Base-by-base conservation (phyloP, 2,888 invertebrate genomes). In the Agriotes lineatus region DNA sequence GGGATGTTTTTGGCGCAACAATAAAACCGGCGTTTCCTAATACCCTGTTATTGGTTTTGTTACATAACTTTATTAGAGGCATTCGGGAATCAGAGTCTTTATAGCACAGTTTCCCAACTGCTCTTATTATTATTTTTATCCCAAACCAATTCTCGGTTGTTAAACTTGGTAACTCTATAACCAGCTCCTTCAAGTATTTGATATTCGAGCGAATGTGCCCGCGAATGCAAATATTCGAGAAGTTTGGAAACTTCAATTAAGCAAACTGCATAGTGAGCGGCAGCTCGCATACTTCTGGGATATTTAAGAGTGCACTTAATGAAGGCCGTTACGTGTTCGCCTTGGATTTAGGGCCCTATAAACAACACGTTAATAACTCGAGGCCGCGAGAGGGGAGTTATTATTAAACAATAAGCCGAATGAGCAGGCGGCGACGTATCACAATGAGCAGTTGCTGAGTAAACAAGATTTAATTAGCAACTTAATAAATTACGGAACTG, bases 391-490 rank as follows among this genome's bases (percentile, higher is more conserved):
- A 33, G 16, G 33, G 16, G n/a, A 52, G 33, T 52, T 52, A 33
- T 33, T 52, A 52, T 52, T 52, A 52, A 52, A 52, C 52, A 56
- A 39, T 56, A 39, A 52, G 33, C 16, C 18, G 52, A 30, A 52
- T 52, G 33, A 52, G 52, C 14, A 52, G 30, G 30, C 16, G 52
- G 18, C 16, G 16, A 19, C 37, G 12, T 39, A 56, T 56, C 52
- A 33, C 52, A 56, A 39, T 56, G 39, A 56, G 20, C 56, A 39
- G 39, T 20, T 39, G 39, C 37, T 50, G 50, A 61, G 37, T 61
- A 61, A 35, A 37, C 50, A 61, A 50, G 22, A 50, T 50, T 61
- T 60, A 60, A 60, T 60, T 61, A 61, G 50, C 22, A 50, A 61
- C 50, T 25, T 50, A 22, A 50, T 61, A 61, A 61, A 61, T 50